Percentiles rank a stretch among this genome's conserved stretches.
phyloP scores from a whole-genome alignment of 2,888 invertebrate genomes.

The Torymus auratus region DNA sequence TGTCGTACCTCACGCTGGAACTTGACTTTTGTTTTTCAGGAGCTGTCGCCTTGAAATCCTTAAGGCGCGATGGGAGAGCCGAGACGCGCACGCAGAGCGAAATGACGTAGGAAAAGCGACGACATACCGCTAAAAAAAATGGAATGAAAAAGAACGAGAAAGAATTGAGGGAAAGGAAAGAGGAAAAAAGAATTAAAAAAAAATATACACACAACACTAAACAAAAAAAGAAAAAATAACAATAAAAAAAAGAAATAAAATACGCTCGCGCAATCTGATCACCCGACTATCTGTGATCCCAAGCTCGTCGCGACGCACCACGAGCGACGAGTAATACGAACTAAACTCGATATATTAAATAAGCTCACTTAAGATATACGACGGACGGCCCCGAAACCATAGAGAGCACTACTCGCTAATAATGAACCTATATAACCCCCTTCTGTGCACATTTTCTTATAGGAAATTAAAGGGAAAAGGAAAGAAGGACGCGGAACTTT shows the following conservation, averaged over 20 bases:
- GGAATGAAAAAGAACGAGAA: conserved; percentile 43
- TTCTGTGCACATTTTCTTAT: conserved; percentile 12
- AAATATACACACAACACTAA: conserved; percentile 48
- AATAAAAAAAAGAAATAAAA: conserved; percentile 62
- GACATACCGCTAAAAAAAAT: conserved; percentile 61
- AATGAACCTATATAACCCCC: conserved; percentile 21
- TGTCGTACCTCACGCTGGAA: conserved; percentile 54
- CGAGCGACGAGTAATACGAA: conserved; percentile 73
- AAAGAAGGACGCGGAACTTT: conserved; percentile 21
- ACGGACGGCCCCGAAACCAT: conserved; percentile 56
- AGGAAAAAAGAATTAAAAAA: conserved; percentile 34
- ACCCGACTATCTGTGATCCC: conserved; percentile 76
- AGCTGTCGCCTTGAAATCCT: conserved; percentile 77
- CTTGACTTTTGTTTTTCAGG: conserved; percentile 74
- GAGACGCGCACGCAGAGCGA: conserved; percentile 64
- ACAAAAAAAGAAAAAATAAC: conserved; percentile 49
- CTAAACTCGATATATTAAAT: conserved; percentile 73
- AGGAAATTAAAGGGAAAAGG: conserved; percentile 19
- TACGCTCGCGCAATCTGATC: conserved; percentile 74
- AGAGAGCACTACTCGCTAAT: conserved; percentile 52
- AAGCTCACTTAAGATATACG: conserved; percentile 58
- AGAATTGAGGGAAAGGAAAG: conserved; percentile 30
- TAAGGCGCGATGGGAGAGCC: conserved; percentile 70
- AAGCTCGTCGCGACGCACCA: conserved; percentile 66
- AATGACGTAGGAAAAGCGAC: conserved; percentile 48